Base-by-base conservation (phyloP, 2,797 vertebrate species). In the Tenualosa thibaudeaui region DNA sequence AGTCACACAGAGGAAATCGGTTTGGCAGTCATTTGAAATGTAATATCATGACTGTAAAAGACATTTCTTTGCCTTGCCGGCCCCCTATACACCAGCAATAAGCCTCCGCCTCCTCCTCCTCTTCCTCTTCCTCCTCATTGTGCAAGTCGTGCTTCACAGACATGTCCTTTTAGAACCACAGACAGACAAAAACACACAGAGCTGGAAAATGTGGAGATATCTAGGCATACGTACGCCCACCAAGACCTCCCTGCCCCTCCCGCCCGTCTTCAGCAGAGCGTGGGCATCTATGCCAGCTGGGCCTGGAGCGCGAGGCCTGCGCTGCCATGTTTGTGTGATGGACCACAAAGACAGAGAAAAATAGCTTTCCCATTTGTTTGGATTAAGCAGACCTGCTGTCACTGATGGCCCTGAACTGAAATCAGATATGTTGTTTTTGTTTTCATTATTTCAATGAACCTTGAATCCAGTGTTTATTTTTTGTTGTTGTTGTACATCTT, bases 211-310 rank as follows among this genome's bases (percentile, higher is more conserved):
- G 65, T 71, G 26, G 65, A 37, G 65, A 71, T 17, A 71, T 71
- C 65, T 71, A 31, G 65, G 65, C 26, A 71, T 71, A 71, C 65
- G 26, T 37, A 17, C 65, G 31, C 65, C 65, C 13, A 19, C 65
- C 31, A 31, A 37, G 65, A 71, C 65, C 26, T 71, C 13, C 26
- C 26, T 40, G 26, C 65, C 65, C 84, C 83, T 84, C 83, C 87
- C 89, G 86, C 87, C 85, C 87, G 86, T 86, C 84, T 85, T 81
- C 90, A 92, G 92, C 90, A 93, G 90, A 91, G 91, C 86, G 93
- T 93, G 92, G 94, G 94, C 90, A 92, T 93, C 89, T 88, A 92
- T 94, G 93, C 93, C 94, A 95, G 93, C 94, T 94, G 94, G 94
- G 93, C 93, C 92, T 90, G 93, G 92, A 84, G 94, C 92, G 92